phyloP scores from a whole-genome alignment of 2,888 invertebrate genomes.

The Eucriotettix oculatus region DNA sequence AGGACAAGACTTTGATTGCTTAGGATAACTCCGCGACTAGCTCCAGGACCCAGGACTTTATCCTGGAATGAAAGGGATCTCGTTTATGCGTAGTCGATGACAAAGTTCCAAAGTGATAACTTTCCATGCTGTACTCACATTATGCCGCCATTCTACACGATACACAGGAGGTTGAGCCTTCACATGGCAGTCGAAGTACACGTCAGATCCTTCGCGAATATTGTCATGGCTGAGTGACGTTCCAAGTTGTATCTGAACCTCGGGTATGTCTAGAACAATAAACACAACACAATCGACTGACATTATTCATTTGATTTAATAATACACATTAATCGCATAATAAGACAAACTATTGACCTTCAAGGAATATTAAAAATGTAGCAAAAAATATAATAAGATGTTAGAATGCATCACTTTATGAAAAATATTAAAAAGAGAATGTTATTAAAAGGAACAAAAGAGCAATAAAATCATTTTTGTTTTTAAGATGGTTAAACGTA shows the following conservation, averaged over 20 bases:
- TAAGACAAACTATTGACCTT: too few species aligned
- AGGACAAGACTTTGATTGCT: constrained; percentile 80
- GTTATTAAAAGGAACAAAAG: too few species aligned
- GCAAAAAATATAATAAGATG: too few species aligned
- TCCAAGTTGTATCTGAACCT: constrained; percentile 63
- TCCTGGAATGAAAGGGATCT: constrained; percentile 33
- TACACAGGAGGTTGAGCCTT: constrained; percentile 70
- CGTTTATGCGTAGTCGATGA: neutral
- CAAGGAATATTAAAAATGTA: too few species aligned
- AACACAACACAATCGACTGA: too few species aligned
- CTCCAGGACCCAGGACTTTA: constrained; percentile 60
- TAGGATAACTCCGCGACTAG: constrained; percentile 71
- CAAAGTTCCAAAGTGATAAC: neutral
- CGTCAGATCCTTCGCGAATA: constrained; percentile 75
- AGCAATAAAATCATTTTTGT: too few species aligned
- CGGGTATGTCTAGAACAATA: constrained; percentile 52
- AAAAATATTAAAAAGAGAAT: too few species aligned
- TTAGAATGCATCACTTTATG: too few species aligned
- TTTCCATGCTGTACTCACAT: constrained; percentile 41
- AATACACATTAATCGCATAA: too few species aligned
- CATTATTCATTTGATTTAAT: too few species aligned
- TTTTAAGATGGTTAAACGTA: too few species aligned
- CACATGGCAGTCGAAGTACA: constrained; percentile 80
- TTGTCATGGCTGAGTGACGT: constrained; percentile 64
- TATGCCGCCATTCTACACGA: constrained; percentile 81